Evolutionary conservation across 2,797 vertebrate species (phyloP), one percentile per base, ranked within the genome.

Genomic region (Catamblyrhynchus diadema): DNA sequence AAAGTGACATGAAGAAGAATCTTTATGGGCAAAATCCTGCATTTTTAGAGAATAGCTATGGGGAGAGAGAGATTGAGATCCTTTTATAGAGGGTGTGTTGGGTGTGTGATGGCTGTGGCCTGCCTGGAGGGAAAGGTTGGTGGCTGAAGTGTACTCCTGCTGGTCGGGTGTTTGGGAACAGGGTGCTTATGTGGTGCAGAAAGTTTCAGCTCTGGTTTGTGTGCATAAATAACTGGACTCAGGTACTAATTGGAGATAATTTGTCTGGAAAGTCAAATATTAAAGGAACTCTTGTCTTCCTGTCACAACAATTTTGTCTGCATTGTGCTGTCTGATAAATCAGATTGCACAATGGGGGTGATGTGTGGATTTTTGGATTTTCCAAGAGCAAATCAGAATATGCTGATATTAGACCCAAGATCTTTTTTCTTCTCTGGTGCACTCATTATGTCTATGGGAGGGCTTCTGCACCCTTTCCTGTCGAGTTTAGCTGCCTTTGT

Each of bases 181-280:
- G 44, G 44, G 12, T 3, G 4, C 22, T 71, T 88, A 74, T 59
- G n/a, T 51, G 86, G 75, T 42, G 65, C 69, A 69, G 74, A 83
- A 85, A 75, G 86, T 64, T 45, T n/a, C 67, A 83, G 51, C 62
- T 88, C 25, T 14, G 11, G 30, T 93, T 86, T 89, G 37, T 73
- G 51, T 69, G 47, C 78, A 45, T 77, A 93, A 92, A 92, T 79
- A 78, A 81, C 64, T 81, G 64, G 51, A 62, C 54, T 71, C 25
- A 21, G 77, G n/a, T 86, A 85, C 75, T 93, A 93, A 92, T 93
- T 86, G 90, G 74, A 92, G 32, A 10, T 65, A 50, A 89, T 90
- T 92, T 90, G 69, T 81, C 59, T 71, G 70, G 62, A 79, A 82
- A 79, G 66, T 39, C 22, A 6, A 71, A 83, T 62, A 83, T 61